Conservation (phyloP, 2,113 vertebrate species). For the Merops nubicus region DNA sequence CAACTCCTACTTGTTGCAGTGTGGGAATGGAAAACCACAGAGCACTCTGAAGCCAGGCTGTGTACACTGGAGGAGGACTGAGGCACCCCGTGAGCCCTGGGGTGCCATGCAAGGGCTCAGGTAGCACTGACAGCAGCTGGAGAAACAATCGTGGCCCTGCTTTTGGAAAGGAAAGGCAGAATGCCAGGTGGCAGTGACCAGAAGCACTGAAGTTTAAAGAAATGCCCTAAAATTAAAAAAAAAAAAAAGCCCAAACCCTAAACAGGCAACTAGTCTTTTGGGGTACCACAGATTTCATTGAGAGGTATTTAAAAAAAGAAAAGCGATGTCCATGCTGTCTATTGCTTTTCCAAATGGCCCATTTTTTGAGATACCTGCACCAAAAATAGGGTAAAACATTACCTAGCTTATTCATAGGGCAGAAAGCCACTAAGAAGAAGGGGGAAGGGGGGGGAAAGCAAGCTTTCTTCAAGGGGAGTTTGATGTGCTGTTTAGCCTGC, state of each 20-base stretch:
- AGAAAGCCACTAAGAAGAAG: neutral
- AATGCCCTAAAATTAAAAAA: neutral
- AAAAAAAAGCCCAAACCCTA: neutral
- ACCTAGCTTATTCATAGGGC: neutral
- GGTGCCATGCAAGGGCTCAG: neutral
- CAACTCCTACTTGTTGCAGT: neutral
- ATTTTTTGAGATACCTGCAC: neutral
- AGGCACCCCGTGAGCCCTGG: neutral
- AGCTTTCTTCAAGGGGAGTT: constrained; percentile 49
- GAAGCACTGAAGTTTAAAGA: constrained; percentile 21
- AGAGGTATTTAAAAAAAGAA: neutral
- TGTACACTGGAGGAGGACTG: neutral
- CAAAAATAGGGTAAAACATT: neutral
- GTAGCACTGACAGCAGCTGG: constrained; percentile 28
- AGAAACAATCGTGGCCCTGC: constrained; percentile 5
- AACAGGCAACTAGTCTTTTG: neutral
- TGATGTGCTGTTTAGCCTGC: constrained; percentile 63
- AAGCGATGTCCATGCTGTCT: neutral
- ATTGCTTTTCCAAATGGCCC: neutral
- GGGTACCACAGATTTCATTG: neutral
- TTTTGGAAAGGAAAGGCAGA: constrained; percentile 54
- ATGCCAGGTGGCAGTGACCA: constrained; percentile 54
- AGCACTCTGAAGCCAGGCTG: neutral
- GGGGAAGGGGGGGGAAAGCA: no score
- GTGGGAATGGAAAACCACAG: neutral